Evolutionary conservation across 2,113 vertebrate species (phyloP), one percentile per base, ranked within the genome.

Genomic region (Anhinga anhinga): DNA sequence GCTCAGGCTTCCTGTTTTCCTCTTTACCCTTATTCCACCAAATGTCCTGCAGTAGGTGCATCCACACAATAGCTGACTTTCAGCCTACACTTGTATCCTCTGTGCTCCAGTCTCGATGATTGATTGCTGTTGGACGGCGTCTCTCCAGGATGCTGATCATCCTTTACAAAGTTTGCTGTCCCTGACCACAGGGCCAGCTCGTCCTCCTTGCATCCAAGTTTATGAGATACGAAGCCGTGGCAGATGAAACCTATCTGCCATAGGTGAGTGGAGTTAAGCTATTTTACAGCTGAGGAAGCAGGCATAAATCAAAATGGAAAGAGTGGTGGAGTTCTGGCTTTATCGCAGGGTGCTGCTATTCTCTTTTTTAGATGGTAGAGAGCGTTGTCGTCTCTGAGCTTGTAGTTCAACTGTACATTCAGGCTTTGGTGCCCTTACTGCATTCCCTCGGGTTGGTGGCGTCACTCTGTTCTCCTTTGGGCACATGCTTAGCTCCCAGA

Each of bases 1-100:
- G 47, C 73, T 78, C 61, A 32, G 72, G 82, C 65, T 93, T 86
- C 93, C 86, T 93, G 73, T 83, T 93, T 84, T 78, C 71, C 90
- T 74, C 15, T 1, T 80, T 45, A 34, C 26, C 66, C 73, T 84
- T 40, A 30, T 84, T 95, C 67, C 82, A 89, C 59, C 45, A 29
- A 91, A 13, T 27, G 40, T 62, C 71, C 45, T 47, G 45, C 73
- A 14, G 7, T 86, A 88, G 95, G 53, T 80, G 47, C 66, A 66
- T 47, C 81, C 77, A 62, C 69, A 32, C 88, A 58, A 83, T 32
- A 85, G 91, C 73, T 92, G 90, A 55, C 55, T 77, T 63, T 9
- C 36, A 93, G 91, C 88, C 91, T 56, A 7, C 70, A 10, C 79
- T 56, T 53, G 53, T n/a, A 19, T 74, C 83, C 82, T 84, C 58